A percentile compares a stretch with the other conserved stretches of the same genome.
These are phyloP conservation scores for Phrynosoma blainvillii DNA, from an alignment of 2,113 vertebrate genomes.

Conservation along the genomic window DNA sequence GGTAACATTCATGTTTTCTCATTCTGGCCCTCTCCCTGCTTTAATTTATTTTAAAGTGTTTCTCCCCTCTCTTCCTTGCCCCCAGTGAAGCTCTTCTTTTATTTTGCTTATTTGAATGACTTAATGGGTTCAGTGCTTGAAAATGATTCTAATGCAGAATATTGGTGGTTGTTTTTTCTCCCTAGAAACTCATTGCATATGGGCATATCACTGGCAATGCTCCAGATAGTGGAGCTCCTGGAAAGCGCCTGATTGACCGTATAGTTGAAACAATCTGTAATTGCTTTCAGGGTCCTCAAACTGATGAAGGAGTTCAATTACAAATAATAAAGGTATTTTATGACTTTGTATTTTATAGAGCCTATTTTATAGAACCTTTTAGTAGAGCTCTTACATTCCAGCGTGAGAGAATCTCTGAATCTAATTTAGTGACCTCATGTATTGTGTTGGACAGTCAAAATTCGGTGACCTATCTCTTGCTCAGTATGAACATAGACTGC, in stretches of 20 bases:
- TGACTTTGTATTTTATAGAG: neutral
- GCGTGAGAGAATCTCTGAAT: neutral
- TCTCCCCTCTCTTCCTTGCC: no score
- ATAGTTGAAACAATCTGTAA: constrained; percentile 94
- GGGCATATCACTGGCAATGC: constrained; percentile 98
- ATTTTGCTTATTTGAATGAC: neutral
- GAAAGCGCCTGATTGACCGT: constrained; percentile 94
- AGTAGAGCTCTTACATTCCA: constrained; percentile 17
- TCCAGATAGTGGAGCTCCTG: constrained; percentile 87
- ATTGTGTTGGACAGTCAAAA: neutral
- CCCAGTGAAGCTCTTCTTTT: neutral
- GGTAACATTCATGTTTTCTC: neutral
- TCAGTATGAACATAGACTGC: neutral
- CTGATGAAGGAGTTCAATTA: constrained; percentile 96
- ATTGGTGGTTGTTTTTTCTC: constrained; percentile 28
- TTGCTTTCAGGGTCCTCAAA: constrained; percentile 96
- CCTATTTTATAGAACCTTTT: neutral
- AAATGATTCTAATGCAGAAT: neutral
- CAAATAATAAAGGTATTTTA: constrained; percentile 95
- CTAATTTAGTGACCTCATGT: neutral
- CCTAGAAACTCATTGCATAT: constrained; percentile 94
- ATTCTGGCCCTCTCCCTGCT: neutral
- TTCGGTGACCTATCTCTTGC: neutral
- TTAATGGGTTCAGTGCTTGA: neutral
- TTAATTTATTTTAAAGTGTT: neutral